Base-by-base conservation (phyloP, 2,888 invertebrate genomes). In the Drosophila dives region DNA sequence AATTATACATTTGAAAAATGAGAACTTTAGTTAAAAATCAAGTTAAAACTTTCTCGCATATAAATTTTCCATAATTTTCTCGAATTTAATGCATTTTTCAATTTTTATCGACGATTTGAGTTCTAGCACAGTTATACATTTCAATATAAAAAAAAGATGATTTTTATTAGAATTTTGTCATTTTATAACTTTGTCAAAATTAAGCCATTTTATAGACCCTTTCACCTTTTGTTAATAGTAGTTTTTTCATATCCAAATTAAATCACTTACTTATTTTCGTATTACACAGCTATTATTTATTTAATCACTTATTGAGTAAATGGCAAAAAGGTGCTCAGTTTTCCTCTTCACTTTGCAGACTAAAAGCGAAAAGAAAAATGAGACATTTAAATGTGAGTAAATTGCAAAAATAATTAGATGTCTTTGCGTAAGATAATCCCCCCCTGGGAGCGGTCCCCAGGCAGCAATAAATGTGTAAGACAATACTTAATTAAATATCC, bases 391-490 rank as follows among this genome's bases (percentile, higher is more conserved):
- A 54, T 56, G 34, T 53, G 55, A 36, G 68, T 49, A 83, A 86
- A 87, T 85, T 87, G 70, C 59, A 64, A 32, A 40, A 40, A 49
- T 68, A 76, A 78, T 76, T 77, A 76, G 48, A 55, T 11, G 53
- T 10, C 20, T 10, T 45, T 1, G 51, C n/a, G 7, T n/a, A 50
- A 60, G 50, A 58, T 40, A 11, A 36, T 53, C n/a, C 45, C 75
- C 75, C 48, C 51, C 12, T 40, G 72, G 85, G 63, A 29, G 32
- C 38, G 33, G 58, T 40, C 20, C 32, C 38, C 38, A 42, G 63
- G 68, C 54, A 68, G 61, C 55, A 49, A 60, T 54, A 51, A 59
- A 56, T 15, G 76, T 75, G 83, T 73, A 81, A 75, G 66, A 64
- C 8, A 81, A 85, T 72, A 32, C 12, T 1, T 54, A 76, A 65